Conservation (phyloP, 2,888 invertebrate genomes). For the Eumacrocentrus americanus region DNA sequence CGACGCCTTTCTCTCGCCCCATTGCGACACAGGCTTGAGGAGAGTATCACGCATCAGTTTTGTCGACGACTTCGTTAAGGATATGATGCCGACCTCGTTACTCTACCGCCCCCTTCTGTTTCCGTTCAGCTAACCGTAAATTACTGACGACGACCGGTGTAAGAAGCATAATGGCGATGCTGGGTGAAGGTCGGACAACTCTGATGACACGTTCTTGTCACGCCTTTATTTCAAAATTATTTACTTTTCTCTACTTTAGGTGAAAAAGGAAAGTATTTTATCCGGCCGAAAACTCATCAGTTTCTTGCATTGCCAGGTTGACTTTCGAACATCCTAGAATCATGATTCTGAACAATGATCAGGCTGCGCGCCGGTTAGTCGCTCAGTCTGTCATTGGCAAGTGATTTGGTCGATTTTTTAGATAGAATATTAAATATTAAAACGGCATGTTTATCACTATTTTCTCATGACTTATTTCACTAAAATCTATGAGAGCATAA, state of each 20-base stretch:
- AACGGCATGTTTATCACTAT: not conserved
- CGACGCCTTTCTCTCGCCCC: not conserved
- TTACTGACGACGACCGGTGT: conserved; percentile 54
- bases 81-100: not conserved
- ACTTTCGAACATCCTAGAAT: no score
- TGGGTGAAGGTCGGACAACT: conserved; percentile 61
- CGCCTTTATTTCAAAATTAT: no score
- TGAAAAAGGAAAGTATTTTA: no score
- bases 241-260: no score
- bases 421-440: no score
- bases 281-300: no score
- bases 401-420: no score
- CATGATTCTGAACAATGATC: no score
- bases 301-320: no score
- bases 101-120: conserved; percentile 49
- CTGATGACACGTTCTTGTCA: no score
- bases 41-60: conserved; percentile 1
- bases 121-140: conserved; percentile 61
- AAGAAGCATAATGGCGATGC: conserved; percentile 57
- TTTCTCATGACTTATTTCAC: not conserved
- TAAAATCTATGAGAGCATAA: not conserved
- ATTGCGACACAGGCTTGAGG: not conserved
- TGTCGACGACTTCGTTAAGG: not conserved
- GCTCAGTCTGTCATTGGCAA: no score
- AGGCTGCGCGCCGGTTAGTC: no score